Percentiles rank a stretch among this genome's conserved stretches.
phyloP scores from a whole-genome alignment of 1,140 invertebrate genomes.

The Watersipora subatra region DNA sequence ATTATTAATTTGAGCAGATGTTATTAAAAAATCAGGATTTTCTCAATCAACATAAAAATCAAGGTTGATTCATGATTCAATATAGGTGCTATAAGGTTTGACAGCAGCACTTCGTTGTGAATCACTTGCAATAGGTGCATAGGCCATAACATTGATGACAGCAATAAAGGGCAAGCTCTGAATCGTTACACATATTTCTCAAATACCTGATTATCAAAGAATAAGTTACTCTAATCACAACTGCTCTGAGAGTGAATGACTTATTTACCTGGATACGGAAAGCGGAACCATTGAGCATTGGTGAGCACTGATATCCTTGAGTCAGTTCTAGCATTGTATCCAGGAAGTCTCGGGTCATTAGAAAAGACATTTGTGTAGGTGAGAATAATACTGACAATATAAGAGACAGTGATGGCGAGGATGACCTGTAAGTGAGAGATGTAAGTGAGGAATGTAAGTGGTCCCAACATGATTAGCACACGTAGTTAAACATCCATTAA shows the following conservation, averaged over 20 bases:
- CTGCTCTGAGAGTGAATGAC: background rate
- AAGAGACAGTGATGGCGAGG: slow-evolving; percentile 63
- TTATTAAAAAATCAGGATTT: no score
- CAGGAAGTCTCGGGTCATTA: slow-evolving; percentile 24
- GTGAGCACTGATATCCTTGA: slow-evolving; percentile 57
- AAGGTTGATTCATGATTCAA: no score
- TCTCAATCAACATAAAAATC: no score
- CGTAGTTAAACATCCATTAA: no score
- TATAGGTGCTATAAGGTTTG: no score
- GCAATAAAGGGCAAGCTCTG: no score
- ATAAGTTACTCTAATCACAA: background rate
- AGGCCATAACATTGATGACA: no score
- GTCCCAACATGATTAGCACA: background rate
- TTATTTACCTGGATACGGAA: slow-evolving; percentile 63
- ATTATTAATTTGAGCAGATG: no score
- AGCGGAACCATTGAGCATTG: slow-evolving; percentile 63
- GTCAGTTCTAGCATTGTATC: slow-evolving; percentile 64
- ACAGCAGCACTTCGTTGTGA: no score
- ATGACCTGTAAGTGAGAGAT: slow-evolving; percentile 48
- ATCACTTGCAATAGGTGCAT: no score
- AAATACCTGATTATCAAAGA: no score
- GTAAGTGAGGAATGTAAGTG: slow-evolving; percentile 9
- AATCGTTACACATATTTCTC: no score
- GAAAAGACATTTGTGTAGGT: slow-evolving; percentile 54
- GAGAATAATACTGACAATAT: slow-evolving; percentile 60